Base-by-base conservation (phyloP, 2,888 invertebrate species). In the Lissocephala sabroskyi region DNA sequence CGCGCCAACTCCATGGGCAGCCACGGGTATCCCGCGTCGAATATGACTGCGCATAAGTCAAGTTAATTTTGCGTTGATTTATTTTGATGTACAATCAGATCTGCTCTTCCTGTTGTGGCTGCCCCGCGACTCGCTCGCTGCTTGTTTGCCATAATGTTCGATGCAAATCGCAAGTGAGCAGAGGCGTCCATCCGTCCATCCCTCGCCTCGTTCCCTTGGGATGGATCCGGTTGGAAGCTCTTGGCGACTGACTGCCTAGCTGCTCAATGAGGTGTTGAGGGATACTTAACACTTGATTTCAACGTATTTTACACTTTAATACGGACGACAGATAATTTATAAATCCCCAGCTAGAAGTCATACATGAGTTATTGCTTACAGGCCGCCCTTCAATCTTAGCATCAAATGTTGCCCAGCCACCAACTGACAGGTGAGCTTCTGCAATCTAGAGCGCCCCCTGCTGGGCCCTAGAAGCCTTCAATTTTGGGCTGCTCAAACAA, bases 41-140 rank as follows among this genome's bases (percentile, higher is more conserved):
- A 65, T 68, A 65, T 65, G 68, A 68, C 65, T 68, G 62, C 59
- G 65, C 64, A 68, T 62, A 68, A 66, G 65, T 68, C 68, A 68
- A 64, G 65, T 66, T 66, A 66, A 68, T 65, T 65, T 68, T 62
- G 57, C 62, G 56, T 64, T 66, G 68, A 68, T 68, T 68, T 68
- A 68, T 68, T 68, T 68, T 62, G 62, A 66, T 68, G 65, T 64
- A 59, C 58, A 58, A 68, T 68, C 68, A 62, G 65, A 68, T 68
- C 48, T 41, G 35, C 47, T 32, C 14, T 33, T 41, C 33, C 36
- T 40, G 37, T 46, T 39, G 41, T 35, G 41, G 41, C 45, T 45
- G 44, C 36, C 46, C 35, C 30, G 52, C 32, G 23, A 41, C 35
- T 47, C 40, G 13, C 10, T 39, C 16, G 3, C 29, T 4, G 14